Percentiles rank a stretch among this genome's conserved stretches.
Evolutionary conservation across 2,888 invertebrate genomes (phyloP).

Genomic region (Vesta saturnalis): DNA sequence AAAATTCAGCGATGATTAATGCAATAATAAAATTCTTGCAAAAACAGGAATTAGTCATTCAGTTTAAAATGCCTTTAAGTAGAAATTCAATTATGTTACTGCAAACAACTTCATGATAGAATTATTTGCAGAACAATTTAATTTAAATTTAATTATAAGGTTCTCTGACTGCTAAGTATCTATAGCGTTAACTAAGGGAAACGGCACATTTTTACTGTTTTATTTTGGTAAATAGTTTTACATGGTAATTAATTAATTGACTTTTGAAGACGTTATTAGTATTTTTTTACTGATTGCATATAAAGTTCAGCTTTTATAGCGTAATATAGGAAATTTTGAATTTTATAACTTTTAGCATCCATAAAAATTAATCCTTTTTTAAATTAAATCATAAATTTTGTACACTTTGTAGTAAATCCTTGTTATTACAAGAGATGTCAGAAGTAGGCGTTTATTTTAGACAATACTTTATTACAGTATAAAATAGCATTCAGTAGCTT

Average conservation of each 20-base stretch:
- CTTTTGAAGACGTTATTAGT: background rate
- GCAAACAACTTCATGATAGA: slow-evolving; percentile 11
- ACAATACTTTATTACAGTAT: too few relatives aligned
- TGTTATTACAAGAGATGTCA: too few relatives aligned
- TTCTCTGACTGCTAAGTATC: background rate
- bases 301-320: background rate
- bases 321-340: background rate
- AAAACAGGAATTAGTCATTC: background rate
- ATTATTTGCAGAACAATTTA: slow-evolving; percentile 11
- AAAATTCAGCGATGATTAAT: background rate
- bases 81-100: background rate
- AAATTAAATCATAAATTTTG: too few relatives aligned
- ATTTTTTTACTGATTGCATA: background rate
- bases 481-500: too few relatives aligned
- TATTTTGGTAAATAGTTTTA: background rate
- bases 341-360: background rate
- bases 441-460: too few relatives aligned
- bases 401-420: too few relatives aligned
- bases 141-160: slow-evolving; percentile 7
- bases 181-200: background rate
- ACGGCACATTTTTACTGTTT: background rate
- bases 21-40: background rate
- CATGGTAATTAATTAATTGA: background rate
- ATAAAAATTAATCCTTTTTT: too few relatives aligned
- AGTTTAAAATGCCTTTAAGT: background rate